A percentile compares a stretch with the other conserved stretches of the same genome.
Conservation (phyloP, 1,140 invertebrate genomes). For the Drosophila lacteicornis region DNA sequence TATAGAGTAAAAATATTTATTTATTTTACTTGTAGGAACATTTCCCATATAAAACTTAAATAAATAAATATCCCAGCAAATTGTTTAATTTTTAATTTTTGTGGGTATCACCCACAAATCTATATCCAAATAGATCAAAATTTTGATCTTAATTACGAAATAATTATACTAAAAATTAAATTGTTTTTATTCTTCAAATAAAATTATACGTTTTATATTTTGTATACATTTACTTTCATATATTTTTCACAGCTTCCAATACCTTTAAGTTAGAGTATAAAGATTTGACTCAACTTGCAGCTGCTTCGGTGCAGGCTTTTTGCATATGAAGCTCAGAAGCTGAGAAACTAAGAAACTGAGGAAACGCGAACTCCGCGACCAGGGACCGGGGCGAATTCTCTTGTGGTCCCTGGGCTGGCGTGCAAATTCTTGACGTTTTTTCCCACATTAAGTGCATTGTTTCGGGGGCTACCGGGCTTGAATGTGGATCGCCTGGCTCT, state of each 20-base stretch:
- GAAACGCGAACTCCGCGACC: background rate
- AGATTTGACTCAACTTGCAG: slow-evolving; percentile 29
- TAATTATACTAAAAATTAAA: too few species aligned
- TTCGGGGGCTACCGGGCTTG: slow-evolving; percentile 51
- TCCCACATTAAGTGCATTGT: slow-evolving; percentile 82
- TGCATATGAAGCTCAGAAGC: slow-evolving; percentile 57
- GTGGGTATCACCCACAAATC: too few species aligned
- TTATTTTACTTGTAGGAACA: too few species aligned
- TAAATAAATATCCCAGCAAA: too few species aligned
- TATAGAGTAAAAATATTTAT: too few species aligned
- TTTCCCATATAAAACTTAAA: too few species aligned
- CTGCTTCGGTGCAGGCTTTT: slow-evolving; percentile 56
- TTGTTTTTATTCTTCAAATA: too few species aligned
- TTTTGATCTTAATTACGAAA: too few species aligned
- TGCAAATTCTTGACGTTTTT: slow-evolving; percentile 83
- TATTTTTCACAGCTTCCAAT: background rate
- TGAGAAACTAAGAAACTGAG: slow-evolving; percentile 1
- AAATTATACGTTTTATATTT: too few species aligned
- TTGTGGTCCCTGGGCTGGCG: slow-evolving; percentile 45
- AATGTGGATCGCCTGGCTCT: slow-evolving; percentile 26
- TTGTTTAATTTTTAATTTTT: too few species aligned
- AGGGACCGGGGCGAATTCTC: slow-evolving; percentile 29
- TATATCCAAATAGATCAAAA: too few species aligned
- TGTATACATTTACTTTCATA: background rate
- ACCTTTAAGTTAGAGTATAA: background rate